A percentile compares a stretch with the other conserved stretches of the same genome.
Conservation (phyloP, 2,888 invertebrate genomes). For the Ichneumoninae sp. region DNA sequence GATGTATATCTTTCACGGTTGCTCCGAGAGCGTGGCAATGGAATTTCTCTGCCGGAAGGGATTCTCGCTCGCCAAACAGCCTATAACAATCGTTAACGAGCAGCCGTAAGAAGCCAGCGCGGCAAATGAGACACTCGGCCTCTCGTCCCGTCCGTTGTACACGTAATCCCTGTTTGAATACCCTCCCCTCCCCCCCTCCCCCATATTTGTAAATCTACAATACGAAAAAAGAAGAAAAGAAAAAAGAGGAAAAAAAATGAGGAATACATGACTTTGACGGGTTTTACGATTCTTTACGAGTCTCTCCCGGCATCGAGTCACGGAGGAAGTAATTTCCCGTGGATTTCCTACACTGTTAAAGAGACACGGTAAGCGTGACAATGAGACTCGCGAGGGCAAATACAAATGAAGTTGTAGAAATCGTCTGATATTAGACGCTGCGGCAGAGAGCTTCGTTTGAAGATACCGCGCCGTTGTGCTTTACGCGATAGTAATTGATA, state of each 20-base stretch:
- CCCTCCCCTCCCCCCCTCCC: constrained; percentile 36
- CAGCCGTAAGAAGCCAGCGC: constrained; percentile 5
- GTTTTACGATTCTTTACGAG: constrained; percentile 16
- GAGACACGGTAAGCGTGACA: constrained; percentile 47
- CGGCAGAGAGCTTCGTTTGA: constrained; percentile 13
- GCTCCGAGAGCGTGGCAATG: constrained; percentile 10
- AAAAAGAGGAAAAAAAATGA: constrained; percentile 25
- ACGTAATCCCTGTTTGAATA: constrained; percentile 63
- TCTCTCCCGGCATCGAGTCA: neutral
- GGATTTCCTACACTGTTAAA: constrained; percentile 19
- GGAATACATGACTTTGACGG: neutral
- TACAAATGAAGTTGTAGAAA: constrained; percentile 33
- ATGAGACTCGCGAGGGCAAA: constrained; percentile 39
- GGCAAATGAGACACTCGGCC: constrained; percentile 55
- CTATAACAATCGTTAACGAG: constrained; percentile 66
- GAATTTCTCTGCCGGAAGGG: constrained; percentile 60
- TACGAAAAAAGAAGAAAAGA: constrained; percentile 41
- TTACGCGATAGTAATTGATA: constrained; percentile 30
- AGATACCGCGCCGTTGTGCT: neutral
- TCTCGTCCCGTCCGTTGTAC: constrained; percentile 7
- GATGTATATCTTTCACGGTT: constrained; percentile 16
- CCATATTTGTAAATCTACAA: constrained; percentile 60
- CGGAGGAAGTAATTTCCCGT: constrained; percentile 31
- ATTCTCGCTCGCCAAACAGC: constrained; percentile 63
- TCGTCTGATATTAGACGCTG: neutral